These are phyloP conservation scores for Galerucella calmariensis DNA, from an alignment of 2,888 invertebrate species.

Conservation along the genomic window DNA sequence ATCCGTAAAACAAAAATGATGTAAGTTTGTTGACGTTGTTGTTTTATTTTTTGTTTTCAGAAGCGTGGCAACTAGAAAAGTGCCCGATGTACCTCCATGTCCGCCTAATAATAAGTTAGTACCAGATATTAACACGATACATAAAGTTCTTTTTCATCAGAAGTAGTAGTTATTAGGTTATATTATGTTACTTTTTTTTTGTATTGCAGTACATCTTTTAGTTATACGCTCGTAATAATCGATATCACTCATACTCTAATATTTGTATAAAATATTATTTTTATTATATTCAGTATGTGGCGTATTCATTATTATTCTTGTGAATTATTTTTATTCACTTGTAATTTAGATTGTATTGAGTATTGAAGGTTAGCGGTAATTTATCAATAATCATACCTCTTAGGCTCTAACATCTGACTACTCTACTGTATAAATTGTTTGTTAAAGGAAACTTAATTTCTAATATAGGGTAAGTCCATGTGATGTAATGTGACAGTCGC, in stretches of 20 bases:
- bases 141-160: slow-evolving; percentile 74
- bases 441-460: no score
- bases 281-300: no score
- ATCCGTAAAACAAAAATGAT: slow-evolving; percentile 33
- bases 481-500: no score
- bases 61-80: slow-evolving; percentile 40
- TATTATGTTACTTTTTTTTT: background rate
- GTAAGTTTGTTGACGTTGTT: slow-evolving; percentile 42
- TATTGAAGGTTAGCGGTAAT: background rate
- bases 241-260: background rate
- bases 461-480: no score
- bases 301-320: no score
- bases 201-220: background rate
- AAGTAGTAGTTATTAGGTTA: slow-evolving; percentile 48
- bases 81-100: slow-evolving; percentile 43
- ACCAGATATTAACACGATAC: slow-evolving; percentile 77
- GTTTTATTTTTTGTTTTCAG: slow-evolving; percentile 47
- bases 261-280: background rate
- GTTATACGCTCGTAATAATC: background rate
- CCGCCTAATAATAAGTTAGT: slow-evolving; percentile 64
- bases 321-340: background rate
- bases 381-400: background rate
- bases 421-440: background rate
- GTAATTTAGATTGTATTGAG: background rate
- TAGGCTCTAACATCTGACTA: background rate